Conservation (phyloP, 2,888 invertebrate species). For the Opisthograptis luteolata region DNA sequence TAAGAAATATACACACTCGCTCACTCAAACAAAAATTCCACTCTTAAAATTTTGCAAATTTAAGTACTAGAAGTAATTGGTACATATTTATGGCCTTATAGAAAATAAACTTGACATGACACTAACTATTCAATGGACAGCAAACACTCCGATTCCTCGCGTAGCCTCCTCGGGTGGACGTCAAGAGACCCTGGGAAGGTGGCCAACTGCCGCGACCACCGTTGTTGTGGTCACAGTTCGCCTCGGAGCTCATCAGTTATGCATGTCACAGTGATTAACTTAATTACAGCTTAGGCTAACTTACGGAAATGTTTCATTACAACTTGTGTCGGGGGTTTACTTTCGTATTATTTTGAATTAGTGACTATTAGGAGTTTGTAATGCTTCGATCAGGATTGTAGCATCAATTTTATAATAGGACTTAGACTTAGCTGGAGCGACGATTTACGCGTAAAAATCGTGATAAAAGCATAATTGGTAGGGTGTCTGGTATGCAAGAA, state of each 20-base stretch:
- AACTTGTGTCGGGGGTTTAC: slow-evolving; percentile 48
- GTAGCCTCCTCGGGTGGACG: background rate
- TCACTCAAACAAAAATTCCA: too few species aligned
- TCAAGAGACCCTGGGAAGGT: slow-evolving; percentile 56
- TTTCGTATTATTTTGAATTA: slow-evolving; percentile 21
- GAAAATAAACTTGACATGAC: too few species aligned
- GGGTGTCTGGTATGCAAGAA: too few species aligned
- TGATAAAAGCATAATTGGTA: too few species aligned
- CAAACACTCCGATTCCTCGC: background rate
- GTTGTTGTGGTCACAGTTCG: slow-evolving; percentile 76
- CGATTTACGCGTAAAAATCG: background rate
- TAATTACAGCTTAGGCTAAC: slow-evolving; percentile 20
- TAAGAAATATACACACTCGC: too few species aligned
- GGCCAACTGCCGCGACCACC: slow-evolving; percentile 53
- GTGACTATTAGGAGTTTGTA: slow-evolving; percentile 3
- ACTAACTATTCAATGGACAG: background rate
- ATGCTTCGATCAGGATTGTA: background rate
- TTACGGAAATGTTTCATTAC: slow-evolving; percentile 58
- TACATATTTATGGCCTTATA: too few species aligned
- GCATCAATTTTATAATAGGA: background rate
- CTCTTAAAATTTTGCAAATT: too few species aligned
- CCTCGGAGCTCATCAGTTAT: slow-evolving; percentile 48
- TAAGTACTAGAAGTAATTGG: too few species aligned
- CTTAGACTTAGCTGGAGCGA: too few species aligned
- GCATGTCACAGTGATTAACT: slow-evolving; percentile 34